Percentiles rank a stretch among this genome's conserved stretches.
These are phyloP conservation scores for Torymus texanus DNA, from an alignment of 2,888 invertebrate species.

Conservation along the genomic window DNA sequence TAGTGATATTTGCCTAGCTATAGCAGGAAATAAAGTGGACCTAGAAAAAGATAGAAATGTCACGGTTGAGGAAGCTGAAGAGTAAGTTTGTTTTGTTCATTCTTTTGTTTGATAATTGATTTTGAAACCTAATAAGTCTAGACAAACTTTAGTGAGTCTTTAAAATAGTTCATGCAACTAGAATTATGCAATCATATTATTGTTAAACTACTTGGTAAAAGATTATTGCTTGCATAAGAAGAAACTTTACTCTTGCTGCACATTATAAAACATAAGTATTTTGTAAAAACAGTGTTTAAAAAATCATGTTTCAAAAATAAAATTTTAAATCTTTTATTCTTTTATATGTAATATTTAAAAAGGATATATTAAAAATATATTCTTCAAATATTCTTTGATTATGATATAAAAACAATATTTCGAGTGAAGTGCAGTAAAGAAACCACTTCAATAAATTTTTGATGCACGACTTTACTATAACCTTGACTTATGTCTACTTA, in stretches of 20 bases:
- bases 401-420: too few species aligned
- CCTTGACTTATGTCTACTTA: too few species aligned
- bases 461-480: too few species aligned
- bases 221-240: conserved; percentile 34
- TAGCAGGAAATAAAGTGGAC: conserved; percentile 98
- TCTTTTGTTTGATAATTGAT: conserved; percentile 26
- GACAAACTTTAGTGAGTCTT: neutral
- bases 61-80: conserved; percentile 88
- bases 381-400: too few species aligned
- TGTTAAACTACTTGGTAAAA: conserved; percentile 16
- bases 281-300: too few species aligned
- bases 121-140: conserved; percentile 28
- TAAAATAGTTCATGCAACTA: conserved; percentile 27
- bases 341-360: conserved; percentile 1
- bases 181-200: conserved; percentile 34
- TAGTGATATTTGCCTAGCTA: conserved; percentile 91
- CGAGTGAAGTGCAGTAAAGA: too few species aligned
- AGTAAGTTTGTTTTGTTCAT: conserved; percentile 77
- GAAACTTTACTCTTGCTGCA: neutral
- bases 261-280: too few species aligned
- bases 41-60: conserved; percentile 94
- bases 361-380: neutral
- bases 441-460: too few species aligned
- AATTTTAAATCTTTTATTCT: neutral
- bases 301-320: too few species aligned